A percentile compares a stretch with the other conserved stretches of the same genome.
Evolutionary conservation across 2,797 vertebrate species (phyloP).

Genomic region (Trematocara caparti): DNA sequence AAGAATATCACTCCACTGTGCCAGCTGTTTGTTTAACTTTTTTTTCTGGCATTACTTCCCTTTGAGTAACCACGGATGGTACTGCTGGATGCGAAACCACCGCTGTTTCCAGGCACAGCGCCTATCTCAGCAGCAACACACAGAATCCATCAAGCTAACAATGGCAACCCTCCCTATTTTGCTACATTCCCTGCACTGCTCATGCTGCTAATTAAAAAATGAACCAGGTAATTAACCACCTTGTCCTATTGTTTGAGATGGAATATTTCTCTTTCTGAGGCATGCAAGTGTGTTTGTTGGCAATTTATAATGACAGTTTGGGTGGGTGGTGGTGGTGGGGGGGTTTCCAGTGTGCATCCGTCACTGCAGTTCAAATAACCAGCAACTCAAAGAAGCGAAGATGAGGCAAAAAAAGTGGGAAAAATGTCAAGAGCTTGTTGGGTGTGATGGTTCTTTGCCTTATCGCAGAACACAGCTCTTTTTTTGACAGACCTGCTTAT

Average conservation of each 20-base stretch:
- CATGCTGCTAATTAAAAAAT: constrained; percentile 65
- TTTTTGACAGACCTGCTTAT: constrained; percentile 22
- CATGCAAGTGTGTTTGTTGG: constrained; percentile 33
- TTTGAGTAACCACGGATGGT: constrained; percentile 25
- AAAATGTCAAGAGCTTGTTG: background rate
- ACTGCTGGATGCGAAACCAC: constrained; percentile 36
- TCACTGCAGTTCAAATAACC: constrained; percentile 22
- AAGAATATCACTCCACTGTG: constrained; percentile 12
- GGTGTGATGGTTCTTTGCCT: constrained; percentile 36
- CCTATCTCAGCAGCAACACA: constrained; percentile 62
- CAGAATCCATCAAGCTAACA: constrained; percentile 52
- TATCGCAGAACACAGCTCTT: constrained; percentile 55
- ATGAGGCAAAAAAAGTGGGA: background rate
- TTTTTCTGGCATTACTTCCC: constrained; percentile 27
- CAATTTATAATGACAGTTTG: constrained; percentile 25
- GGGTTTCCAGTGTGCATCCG: background rate
- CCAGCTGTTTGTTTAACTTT: constrained; percentile 53
- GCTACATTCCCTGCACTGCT: constrained; percentile 37
- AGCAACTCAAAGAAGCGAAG: constrained; percentile 33
- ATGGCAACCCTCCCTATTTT: constrained; percentile 33
- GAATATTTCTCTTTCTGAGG: constrained; percentile 36
- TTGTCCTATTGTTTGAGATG: constrained; percentile 56
- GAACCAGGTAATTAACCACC: constrained; percentile 65
- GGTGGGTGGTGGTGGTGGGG: too few species aligned
- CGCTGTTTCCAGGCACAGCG: constrained; percentile 47